Evolutionary conservation across 2,888 invertebrate genomes (phyloP), one percentile per base, ranked within the genome.

Genomic region (Phrixothrix hirtus): DNA sequence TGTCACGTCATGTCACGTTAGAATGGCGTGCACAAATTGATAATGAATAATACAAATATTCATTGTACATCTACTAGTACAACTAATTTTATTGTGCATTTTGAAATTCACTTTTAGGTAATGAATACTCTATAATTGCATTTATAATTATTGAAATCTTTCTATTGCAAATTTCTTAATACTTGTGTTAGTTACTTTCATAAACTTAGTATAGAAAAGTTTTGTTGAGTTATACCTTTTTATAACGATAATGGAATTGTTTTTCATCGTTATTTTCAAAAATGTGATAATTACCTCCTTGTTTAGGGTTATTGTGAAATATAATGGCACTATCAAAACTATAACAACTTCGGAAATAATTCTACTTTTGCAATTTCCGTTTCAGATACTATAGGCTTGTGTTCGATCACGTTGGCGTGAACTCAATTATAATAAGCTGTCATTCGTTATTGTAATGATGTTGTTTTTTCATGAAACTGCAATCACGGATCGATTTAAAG

Each of bases 401-500:
- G 31, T 31, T 3, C 10, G 12, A 11, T 12, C 31, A 2, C 7
- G 21, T 21, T 21, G 21, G 21, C 7, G 21, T 21, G 47, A 47
- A 43, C 25, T 32, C 34, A 26, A 34, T 34, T 46, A 34, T 47
- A 31, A 48, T 41, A 48, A 36, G 41, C 29, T 34, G 41, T 48
- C 41, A 27, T 42, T 30, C 29, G 36, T 42, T 48, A 35, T 48
- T 29, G 35, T 42, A 48, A 48, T 35, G 42, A 41, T 42, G 48
- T 48, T 48, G 48, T 48, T 41, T 48, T 48, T 47, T 47, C 39
- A 26, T 21, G 34, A 29, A 35, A 29, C 31, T 32, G 27, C 54
- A 54, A 54, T 54, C 54, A 54, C 48, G 32, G 39, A 48, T 47
- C 54, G 43, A 54, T 54, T 54, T 37, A 17, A 25, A 54, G 44